Conservation (phyloP, 2,113 vertebrate species). For the Passer domesticus region DNA sequence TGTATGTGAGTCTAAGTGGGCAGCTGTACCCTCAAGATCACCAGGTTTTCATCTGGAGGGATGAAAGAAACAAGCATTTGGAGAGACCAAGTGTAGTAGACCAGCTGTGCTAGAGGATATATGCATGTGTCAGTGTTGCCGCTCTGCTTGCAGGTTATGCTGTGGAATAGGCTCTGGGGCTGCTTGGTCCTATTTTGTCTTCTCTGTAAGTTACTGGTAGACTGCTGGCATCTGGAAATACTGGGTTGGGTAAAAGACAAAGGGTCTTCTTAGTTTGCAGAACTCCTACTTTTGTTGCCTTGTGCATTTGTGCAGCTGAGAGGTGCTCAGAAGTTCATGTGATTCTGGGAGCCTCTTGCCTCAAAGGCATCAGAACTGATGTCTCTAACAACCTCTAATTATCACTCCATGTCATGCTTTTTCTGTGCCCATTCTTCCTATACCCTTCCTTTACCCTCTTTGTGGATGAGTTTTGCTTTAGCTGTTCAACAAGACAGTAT, state of each 20-base stretch:
- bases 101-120: background rate
- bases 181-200: background rate
- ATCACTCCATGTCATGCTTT: background rate
- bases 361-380: background rate
- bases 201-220: background rate
- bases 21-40: background rate
- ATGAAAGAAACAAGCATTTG: background rate
- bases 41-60: background rate
- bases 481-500: background rate
- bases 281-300: background rate
- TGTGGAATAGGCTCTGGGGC: background rate
- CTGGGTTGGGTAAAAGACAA: background rate
- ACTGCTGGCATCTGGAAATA: background rate
- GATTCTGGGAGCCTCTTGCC: background rate
- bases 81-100: background rate
- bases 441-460: background rate
- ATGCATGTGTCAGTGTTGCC: background rate
- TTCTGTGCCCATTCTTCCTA: background rate
- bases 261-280: background rate
- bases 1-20: accelerated
- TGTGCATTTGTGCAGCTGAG: background rate
- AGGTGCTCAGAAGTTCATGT: background rate
- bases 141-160: background rate
- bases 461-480: background rate
- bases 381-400: background rate